A percentile compares a stretch with the other conserved stretches of the same genome.
Evolutionary conservation across 2,113 vertebrate genomes (phyloP).

Genomic region (Apodemus sylvaticus): DNA sequence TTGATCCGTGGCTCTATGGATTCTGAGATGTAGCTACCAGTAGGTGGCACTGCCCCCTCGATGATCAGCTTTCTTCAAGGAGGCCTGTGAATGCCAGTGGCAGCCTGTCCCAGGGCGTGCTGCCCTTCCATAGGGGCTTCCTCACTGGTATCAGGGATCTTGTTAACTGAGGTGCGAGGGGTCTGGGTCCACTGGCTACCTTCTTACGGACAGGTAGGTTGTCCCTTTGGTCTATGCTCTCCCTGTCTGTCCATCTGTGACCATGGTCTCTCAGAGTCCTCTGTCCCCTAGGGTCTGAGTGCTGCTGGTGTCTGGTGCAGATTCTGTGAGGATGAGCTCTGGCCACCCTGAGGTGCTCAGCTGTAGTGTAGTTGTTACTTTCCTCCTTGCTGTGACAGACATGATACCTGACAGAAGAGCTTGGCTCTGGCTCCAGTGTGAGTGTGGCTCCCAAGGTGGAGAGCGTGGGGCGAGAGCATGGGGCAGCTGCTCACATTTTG

Average conservation of each 20-base stretch:
- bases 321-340: not conserved
- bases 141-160: not conserved
- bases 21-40: slow-evolving; percentile 32
- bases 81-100: not conserved
- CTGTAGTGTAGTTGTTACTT: not conserved
- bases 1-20: not conserved
- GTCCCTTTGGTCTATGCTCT: not conserved
- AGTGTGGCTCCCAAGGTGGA: not conserved
- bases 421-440: not conserved
- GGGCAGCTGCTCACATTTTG: not conserved
- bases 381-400: not conserved
- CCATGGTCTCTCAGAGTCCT: not conserved
- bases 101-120: not conserved
- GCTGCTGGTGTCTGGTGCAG: not conserved
- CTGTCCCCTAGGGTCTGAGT: not conserved
- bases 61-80: not conserved
- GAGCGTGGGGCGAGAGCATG: not conserved
- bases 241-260: too few species aligned
- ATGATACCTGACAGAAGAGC: not conserved
- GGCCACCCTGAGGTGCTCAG: not conserved
- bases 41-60: slow-evolving; percentile 46
- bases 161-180: not conserved
- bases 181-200: not conserved
- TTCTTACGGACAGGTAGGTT: not conserved
- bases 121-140: not conserved